Conservation (phyloP, 2,888 invertebrate genomes). For the Graphium colonna region DNA sequence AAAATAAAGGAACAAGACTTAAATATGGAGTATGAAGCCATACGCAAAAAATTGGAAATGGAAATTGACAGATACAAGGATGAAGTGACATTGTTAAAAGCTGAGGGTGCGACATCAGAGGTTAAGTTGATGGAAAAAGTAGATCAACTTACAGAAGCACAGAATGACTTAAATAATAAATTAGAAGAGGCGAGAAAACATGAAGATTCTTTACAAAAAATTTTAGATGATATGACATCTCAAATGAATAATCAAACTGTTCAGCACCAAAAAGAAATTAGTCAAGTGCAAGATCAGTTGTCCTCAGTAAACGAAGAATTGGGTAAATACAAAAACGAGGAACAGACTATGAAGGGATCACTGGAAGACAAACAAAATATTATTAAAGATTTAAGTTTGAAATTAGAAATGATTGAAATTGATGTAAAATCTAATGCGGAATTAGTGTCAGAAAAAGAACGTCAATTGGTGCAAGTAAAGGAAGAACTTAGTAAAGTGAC, state of each 20-base stretch:
- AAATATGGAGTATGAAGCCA: constrained; percentile 52
- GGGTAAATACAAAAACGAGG: constrained; percentile 51
- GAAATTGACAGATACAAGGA: constrained; percentile 71
- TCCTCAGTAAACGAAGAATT: constrained; percentile 45
- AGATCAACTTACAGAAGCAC: constrained; percentile 69
- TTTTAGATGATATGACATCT: constrained; percentile 62
- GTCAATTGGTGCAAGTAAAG: constrained; percentile 60
- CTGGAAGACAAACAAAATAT: constrained; percentile 61
- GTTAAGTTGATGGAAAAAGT: constrained; percentile 73
- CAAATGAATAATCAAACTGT: constrained; percentile 66
- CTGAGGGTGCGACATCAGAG: constrained; percentile 66
- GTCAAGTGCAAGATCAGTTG: constrained; percentile 53
- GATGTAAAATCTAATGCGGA: constrained; percentile 71
- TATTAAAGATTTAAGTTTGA: constrained; percentile 61
- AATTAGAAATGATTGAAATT: constrained; percentile 67
- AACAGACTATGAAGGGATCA: constrained; percentile 42
- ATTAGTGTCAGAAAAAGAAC: constrained; percentile 69
- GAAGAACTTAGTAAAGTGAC: constrained; percentile 59
- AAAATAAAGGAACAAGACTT: constrained; percentile 63
- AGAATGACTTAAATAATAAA: constrained; percentile 71
- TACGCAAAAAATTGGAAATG: constrained; percentile 61
- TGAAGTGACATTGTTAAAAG: constrained; percentile 64
- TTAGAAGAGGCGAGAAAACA: constrained; percentile 70
- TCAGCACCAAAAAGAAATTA: constrained; percentile 60
- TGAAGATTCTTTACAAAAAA: constrained; percentile 70